These are phyloP conservation scores for Drosophila aldrichi DNA, from an alignment of 2,888 invertebrate species.

Conservation along the genomic window DNA sequence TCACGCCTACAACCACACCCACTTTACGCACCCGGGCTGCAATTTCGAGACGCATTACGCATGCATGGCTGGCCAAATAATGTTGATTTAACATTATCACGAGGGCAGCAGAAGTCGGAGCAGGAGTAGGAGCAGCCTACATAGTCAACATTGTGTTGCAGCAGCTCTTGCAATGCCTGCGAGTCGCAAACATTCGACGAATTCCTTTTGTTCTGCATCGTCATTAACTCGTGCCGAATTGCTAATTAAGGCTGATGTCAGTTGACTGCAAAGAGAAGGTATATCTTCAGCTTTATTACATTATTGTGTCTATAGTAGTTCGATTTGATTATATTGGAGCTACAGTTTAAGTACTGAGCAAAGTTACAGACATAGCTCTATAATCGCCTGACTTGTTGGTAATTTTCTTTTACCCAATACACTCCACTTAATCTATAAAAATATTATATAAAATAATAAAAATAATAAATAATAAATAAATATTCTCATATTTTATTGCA, in stretches of 20 bases:
- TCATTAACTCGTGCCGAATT: not conserved
- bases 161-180: not conserved
- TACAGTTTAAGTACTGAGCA: no score
- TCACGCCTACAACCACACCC: not conserved
- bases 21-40: conserved; percentile 34
- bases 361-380: no score
- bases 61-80: conserved; percentile 84
- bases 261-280: not conserved
- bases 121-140: conserved; percentile 9
- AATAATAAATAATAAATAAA: no score
- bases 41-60: conserved; percentile 80
- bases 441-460: no score
- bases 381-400: no score
- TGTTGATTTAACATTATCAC: conserved; percentile 84
- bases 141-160: conserved; percentile 59
- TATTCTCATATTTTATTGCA: no score
- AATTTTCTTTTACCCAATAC: no score
- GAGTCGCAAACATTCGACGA: not conserved
- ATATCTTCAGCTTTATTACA: not conserved
- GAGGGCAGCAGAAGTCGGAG: conserved; percentile 29
- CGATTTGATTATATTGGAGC: not conserved
- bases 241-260: conserved; percentile 1
- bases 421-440: no score
- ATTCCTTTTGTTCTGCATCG: not conserved
- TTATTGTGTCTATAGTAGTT: not conserved